Conservation (phyloP, 2,797 vertebrate genomes). For the Gorsachius magnificus region DNA sequence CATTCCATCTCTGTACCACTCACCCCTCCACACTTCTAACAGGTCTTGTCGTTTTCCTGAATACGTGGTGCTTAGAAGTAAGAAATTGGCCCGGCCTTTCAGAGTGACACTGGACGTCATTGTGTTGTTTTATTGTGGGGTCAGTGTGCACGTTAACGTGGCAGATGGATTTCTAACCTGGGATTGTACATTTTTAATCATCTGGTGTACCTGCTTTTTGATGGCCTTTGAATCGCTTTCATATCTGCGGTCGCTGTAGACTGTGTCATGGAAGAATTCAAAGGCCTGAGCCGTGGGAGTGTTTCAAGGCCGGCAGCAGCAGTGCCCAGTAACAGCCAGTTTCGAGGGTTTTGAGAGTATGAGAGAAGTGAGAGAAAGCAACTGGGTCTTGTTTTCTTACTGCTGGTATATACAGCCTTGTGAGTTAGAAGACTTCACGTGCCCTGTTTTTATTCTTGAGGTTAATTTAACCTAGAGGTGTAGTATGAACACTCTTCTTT, state of each 20-base stretch:
- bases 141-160: not conserved
- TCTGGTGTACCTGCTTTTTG: not conserved
- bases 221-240: not conserved
- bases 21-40: not conserved
- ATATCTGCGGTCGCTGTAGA: not conserved
- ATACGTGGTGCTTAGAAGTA: not conserved
- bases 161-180: not conserved
- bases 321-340: not conserved
- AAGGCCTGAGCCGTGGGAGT: not conserved
- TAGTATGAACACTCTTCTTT: rapidly evolving
- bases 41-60: not conserved
- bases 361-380: not conserved
- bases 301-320: not conserved
- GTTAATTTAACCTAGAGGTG: not conserved
- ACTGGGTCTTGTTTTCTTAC: not conserved
- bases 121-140: not conserved
- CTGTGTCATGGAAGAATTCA: not conserved
- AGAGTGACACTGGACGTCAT: not conserved
- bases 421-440: not conserved
- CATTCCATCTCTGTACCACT: not conserved
- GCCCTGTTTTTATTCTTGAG: not conserved
- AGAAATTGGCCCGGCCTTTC: not conserved
- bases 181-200: not conserved
- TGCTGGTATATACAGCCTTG: not conserved
- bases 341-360: not conserved